Percentiles rank a stretch among this genome's conserved stretches.
Evolutionary conservation across 2,888 invertebrate species (phyloP).

Genomic region (Cybosia mesomella): DNA sequence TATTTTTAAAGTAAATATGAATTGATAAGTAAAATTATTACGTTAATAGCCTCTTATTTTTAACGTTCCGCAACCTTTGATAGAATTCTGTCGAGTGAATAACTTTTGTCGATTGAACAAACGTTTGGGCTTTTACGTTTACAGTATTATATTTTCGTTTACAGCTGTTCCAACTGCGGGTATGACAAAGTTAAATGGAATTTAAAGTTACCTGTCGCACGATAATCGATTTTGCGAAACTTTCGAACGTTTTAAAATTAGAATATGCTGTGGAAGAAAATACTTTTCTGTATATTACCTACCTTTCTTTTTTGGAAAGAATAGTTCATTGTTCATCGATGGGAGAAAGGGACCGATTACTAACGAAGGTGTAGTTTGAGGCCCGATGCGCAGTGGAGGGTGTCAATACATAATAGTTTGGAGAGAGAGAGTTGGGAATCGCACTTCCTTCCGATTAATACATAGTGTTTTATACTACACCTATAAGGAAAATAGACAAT

Average conservation of each 20-base stretch:
- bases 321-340: too few relatives aligned
- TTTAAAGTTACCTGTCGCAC: conserved; percentile 38
- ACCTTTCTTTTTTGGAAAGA: neutral
- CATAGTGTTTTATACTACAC: too few relatives aligned
- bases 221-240: neutral
- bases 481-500: too few relatives aligned
- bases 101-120: conserved; percentile 34
- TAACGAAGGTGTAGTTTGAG: too few relatives aligned
- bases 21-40: too few relatives aligned
- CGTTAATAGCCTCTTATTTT: conserved; percentile 32
- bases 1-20: too few relatives aligned
- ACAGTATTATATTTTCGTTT: conserved; percentile 34
- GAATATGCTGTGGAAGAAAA: neutral
- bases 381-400: too few relatives aligned
- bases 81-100: conserved; percentile 32
- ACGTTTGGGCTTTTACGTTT: conserved; percentile 29
- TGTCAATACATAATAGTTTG: too few relatives aligned
- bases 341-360: too few relatives aligned
- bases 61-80: conserved; percentile 19
- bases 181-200: conserved; percentile 48
- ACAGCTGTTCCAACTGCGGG: conserved; percentile 25
- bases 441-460: too few relatives aligned
- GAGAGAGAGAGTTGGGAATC: too few relatives aligned
- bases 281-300: neutral
- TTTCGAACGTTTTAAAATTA: neutral